phyloP scores from a whole-genome alignment of 2,888 invertebrate genomes.

The Noctua janthe region DNA sequence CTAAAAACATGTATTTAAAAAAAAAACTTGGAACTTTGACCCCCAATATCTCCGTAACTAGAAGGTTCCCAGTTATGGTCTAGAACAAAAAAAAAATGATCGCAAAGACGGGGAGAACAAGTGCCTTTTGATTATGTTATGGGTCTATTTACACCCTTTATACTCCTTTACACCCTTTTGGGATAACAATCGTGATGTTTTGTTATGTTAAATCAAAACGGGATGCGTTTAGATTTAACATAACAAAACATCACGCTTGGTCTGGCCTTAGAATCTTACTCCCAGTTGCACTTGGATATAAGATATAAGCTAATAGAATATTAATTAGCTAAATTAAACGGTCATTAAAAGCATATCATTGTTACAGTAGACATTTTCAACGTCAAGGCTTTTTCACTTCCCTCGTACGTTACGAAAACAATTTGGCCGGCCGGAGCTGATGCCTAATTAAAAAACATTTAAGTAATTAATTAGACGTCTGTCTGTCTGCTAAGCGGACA shows the following conservation, averaged over 20 bases:
- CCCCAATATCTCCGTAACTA: no score
- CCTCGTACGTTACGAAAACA: constrained; percentile 17
- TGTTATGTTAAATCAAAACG: not conserved
- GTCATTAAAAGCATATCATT: not conserved
- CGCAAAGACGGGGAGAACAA: no score
- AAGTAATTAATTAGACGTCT: constrained; percentile 20
- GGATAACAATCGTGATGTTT: not conserved
- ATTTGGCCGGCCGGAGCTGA: not conserved
- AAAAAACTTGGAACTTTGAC: no score
- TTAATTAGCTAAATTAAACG: not conserved
- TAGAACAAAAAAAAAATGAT: no score
- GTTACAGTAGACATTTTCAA: constrained; percentile 2
- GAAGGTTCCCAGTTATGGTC: no score
- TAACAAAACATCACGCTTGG: no score
- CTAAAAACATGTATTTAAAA: no score
- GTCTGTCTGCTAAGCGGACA: constrained; percentile 25
- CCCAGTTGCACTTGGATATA: not conserved
- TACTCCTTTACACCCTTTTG: no score
- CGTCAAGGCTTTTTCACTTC: constrained; percentile 15
- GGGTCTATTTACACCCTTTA: no score
- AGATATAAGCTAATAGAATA: not conserved
- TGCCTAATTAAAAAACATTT: constrained; percentile 24
- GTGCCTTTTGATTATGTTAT: no score
- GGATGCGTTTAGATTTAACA: no score
- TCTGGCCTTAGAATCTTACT: not conserved